Evolutionary conservation across 2,113 vertebrate genomes (phyloP).

Genomic region (Carassius gibelio): DNA sequence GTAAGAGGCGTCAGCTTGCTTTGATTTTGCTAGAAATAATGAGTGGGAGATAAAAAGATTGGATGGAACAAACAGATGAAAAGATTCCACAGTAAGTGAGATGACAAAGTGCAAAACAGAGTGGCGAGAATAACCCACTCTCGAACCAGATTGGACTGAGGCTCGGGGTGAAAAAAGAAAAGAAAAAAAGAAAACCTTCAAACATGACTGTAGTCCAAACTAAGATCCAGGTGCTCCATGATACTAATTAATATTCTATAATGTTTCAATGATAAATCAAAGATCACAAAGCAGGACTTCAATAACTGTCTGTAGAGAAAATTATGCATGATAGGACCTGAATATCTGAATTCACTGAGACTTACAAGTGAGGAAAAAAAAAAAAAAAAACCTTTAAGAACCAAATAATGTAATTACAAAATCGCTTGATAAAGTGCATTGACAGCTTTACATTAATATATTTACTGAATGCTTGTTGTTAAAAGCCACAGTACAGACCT

Average conservation of each 20-base stretch:
- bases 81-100: background rate
- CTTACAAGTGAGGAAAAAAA: background rate
- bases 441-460: background rate
- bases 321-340: background rate
- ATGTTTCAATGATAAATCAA: slow-evolving; percentile 11
- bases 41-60: slow-evolving; percentile 2
- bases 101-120: background rate
- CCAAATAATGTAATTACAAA: background rate
- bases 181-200: background rate
- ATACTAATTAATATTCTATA: slow-evolving; percentile 13
- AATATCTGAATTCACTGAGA: background rate
- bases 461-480: background rate
- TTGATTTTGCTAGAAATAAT: slow-evolving; percentile 51
- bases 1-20: slow-evolving; percentile 2
- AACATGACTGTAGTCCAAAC: background rate
- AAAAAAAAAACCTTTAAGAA: background rate
- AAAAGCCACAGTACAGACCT: background rate
- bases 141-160: background rate
- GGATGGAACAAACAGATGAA: slow-evolving; percentile 22
- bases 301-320: background rate
- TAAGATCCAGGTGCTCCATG: background rate
- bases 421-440: background rate
- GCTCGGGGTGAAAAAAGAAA: background rate
- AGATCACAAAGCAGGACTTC: background rate
- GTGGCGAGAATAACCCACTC: background rate